Evolutionary conservation across 2,113 vertebrate species (phyloP).

Genomic region (Nerophis lumbriciformis): DNA sequence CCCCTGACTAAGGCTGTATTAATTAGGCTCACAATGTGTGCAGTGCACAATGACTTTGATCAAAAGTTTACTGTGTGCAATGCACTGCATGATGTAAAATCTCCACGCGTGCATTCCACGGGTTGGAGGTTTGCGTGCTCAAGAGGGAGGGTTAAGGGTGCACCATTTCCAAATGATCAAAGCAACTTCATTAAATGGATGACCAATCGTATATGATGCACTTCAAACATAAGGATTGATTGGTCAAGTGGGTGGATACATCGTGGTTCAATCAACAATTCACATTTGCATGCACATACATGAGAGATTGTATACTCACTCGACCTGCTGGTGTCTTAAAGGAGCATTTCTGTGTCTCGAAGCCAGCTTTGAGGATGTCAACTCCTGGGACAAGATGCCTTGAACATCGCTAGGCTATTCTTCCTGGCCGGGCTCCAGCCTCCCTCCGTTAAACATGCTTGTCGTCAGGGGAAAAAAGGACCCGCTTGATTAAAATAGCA

Average conservation of each 20-base stretch:
- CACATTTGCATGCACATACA: conserved; percentile 21
- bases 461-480: conserved; percentile 27
- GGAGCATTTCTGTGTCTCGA: conserved; percentile 61
- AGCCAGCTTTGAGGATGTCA: conserved; percentile 55
- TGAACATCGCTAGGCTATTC: conserved; percentile 49
- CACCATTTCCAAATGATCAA: conserved; percentile 32
- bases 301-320: conserved; percentile 52
- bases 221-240: conserved; percentile 26
- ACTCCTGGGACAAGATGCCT: conserved; percentile 65
- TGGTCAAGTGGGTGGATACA: conserved; percentile 4
- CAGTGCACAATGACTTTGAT: conserved; percentile 52
- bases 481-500: conserved; percentile 3
- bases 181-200: conserved; percentile 46
- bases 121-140: conserved; percentile 18
- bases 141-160: conserved; percentile 1
- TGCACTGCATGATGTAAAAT: conserved; percentile 19
- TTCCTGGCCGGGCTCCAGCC: conserved; percentile 46
- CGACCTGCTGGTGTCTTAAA: conserved; percentile 48
- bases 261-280: conserved; percentile 4
- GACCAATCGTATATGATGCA: conserved; percentile 24
- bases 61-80: conserved; percentile 51
- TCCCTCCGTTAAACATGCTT: conserved; percentile 34
- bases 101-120: conserved; percentile 24
- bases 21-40: conserved; percentile 41
- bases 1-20: conserved; percentile 39